Percentiles rank a stretch among this genome's conserved stretches.
phyloP scores from a whole-genome alignment of 2,113 vertebrate species.

The Hepsetus odoe region DNA sequence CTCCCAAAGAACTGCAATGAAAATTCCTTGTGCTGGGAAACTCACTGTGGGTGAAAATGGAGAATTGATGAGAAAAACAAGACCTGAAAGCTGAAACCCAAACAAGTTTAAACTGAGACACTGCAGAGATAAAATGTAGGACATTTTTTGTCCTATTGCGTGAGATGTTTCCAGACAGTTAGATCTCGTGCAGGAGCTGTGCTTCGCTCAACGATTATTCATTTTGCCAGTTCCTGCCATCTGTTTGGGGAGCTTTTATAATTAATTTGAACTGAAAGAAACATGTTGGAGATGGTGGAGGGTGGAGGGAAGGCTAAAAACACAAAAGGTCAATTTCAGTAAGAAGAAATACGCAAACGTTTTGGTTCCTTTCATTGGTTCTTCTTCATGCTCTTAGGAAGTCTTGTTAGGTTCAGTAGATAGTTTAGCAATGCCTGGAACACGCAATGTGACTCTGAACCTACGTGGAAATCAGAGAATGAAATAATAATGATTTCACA shows the following conservation, averaged over 20 bases:
- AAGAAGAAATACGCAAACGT: not conserved
- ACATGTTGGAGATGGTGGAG: conserved; percentile 47
- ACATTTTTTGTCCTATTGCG: not conserved
- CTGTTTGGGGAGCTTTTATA: conserved; percentile 64
- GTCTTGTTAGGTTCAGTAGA: not conserved
- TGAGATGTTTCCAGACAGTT: not conserved
- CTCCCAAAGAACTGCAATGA: no score
- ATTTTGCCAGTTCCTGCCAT: conserved; percentile 63
- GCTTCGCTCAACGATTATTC: conserved; percentile 67
- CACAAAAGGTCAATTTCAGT: not conserved
- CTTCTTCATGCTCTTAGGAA: no score
- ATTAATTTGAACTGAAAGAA: conserved; percentile 67
- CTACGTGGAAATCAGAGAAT: not conserved
- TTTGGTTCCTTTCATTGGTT: no score
- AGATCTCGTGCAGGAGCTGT: conserved; percentile 37
- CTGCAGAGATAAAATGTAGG: no score
- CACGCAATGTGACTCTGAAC: not conserved
- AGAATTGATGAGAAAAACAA: no score
- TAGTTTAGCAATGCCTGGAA: not conserved
- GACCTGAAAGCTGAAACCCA: no score
- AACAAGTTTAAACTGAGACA: no score
- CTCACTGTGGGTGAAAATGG: no score
- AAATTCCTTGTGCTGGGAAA: not conserved
- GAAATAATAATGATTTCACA: not conserved
- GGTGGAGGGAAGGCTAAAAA: conserved; percentile 1